A percentile compares a stretch with the other conserved stretches of the same genome.
Conservation (phyloP, 2,113 vertebrate genomes). For the Pedionomus torquatus region DNA sequence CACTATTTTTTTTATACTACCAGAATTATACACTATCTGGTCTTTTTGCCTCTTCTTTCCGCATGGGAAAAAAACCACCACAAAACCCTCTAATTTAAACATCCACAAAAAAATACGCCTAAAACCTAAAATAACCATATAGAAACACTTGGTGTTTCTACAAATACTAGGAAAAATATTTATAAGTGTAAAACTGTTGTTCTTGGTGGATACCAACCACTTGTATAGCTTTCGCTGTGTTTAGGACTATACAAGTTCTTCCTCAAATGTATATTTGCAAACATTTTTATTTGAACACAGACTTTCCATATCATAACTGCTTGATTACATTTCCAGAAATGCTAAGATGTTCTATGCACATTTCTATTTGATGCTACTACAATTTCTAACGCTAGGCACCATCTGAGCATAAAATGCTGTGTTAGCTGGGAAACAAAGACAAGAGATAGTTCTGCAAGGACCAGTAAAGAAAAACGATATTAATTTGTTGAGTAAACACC, state of each 20-base stretch:
- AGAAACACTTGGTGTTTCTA: neutral
- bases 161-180: neutral
- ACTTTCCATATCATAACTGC: neutral
- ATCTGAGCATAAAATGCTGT: neutral
- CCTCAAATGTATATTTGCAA: neutral
- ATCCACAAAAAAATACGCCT: neutral
- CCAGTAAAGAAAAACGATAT: neutral
- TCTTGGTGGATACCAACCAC: neutral
- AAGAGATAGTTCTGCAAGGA: neutral
- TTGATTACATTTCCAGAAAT: neutral
- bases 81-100: neutral
- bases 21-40: neutral
- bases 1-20: neutral
- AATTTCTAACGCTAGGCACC: neutral
- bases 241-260: neutral
- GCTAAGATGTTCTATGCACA: neutral
- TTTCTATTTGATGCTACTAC: slow-evolving; percentile 1
- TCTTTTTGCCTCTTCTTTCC: neutral
- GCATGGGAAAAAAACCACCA: neutral
- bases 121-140: neutral
- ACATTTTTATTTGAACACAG: neutral
- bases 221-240: neutral
- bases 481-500: neutral
- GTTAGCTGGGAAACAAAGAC: neutral
- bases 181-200: neutral